Evolutionary conservation across 2,797 vertebrate species (phyloP).

Genomic region (Molossus molossus): DNA sequence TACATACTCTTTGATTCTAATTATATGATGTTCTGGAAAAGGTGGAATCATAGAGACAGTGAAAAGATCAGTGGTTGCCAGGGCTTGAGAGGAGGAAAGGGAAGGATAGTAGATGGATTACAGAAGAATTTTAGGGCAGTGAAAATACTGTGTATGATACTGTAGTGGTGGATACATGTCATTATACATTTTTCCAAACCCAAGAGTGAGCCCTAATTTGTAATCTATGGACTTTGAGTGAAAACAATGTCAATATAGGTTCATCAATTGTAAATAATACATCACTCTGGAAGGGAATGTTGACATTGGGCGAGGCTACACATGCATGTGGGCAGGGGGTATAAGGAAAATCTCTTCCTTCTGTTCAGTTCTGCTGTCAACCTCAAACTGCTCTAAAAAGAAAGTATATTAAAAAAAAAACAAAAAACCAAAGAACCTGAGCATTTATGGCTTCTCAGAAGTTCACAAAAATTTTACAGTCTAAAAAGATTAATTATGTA

Average conservation of each 20-base stretch:
- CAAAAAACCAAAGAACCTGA: not conserved
- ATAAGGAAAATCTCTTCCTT: not conserved
- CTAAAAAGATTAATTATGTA: constrained; percentile 17
- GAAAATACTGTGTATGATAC: not conserved
- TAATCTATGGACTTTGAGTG: not conserved
- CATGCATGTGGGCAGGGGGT: not conserved
- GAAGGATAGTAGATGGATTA: not conserved
- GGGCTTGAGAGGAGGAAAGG: not conserved
- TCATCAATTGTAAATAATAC: not conserved
- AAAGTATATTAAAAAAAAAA: not conserved
- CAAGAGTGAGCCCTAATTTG: not conserved
- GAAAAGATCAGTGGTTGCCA: not conserved
- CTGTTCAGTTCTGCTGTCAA: not conserved
- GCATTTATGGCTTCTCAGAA: not conserved
- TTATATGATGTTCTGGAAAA: not conserved
- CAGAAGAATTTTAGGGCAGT: not conserved
- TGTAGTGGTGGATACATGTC: not conserved
- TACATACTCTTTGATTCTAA: not conserved
- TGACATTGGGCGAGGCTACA: not conserved
- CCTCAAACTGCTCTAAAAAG: not conserved
- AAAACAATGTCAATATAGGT: not conserved
- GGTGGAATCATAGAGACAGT: not conserved
- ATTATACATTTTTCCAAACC: not conserved
- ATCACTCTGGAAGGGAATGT: not conserved
- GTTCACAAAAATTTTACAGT: not conserved